Evolutionary conservation across 2,797 vertebrate genomes (phyloP), one percentile per base, ranked within the genome.

Genomic region (Cichlasoma orientale): DNA sequence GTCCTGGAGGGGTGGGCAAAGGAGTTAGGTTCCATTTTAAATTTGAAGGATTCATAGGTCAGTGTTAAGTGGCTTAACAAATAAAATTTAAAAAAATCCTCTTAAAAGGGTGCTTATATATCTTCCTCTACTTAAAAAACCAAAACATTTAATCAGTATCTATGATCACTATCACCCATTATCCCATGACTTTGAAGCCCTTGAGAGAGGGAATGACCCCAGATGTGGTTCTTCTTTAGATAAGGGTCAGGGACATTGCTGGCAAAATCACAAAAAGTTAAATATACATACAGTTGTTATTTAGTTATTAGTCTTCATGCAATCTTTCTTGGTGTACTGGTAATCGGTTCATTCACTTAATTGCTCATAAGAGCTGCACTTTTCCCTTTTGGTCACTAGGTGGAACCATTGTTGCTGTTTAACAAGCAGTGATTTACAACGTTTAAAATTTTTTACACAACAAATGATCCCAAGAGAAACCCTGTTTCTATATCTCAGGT

Each of bases 371-470:
- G 61, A 82, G 57, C 36, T 82, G 84, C 74, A 53, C 3, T 80
- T 79, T 2, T 4, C 66, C 33, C 58, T 75, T 88, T 69, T 80
- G 76, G 82, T 77, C 95, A 93, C 89, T 86, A 94, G 95, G 56
- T 94, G 95, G 95, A 89, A 78, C 87, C 56, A 31, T 92, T 92
- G 91, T 84, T 78, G 13, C 74, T 86, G 63, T 75, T 84, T 25
- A 85, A 47, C 71, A 68, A 53, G 19, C 3, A 50, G 21, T 5
- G 23, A 50, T 81, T 31, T 52, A 7, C 33, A 25, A 5, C 0
- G 41, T 52, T 14, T 31, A 69, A 41, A 9, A 29, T 6, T 10
- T 80, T 44, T 54, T 19, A 21, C 38, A 19, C 21, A 63, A 69
- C 56, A 69, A 73, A 72, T 33, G 4, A 73, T 29, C 25, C 59